These are phyloP conservation scores for Megaceryle alcyon DNA, from an alignment of 2,797 vertebrate genomes.

Conservation along the genomic window DNA sequence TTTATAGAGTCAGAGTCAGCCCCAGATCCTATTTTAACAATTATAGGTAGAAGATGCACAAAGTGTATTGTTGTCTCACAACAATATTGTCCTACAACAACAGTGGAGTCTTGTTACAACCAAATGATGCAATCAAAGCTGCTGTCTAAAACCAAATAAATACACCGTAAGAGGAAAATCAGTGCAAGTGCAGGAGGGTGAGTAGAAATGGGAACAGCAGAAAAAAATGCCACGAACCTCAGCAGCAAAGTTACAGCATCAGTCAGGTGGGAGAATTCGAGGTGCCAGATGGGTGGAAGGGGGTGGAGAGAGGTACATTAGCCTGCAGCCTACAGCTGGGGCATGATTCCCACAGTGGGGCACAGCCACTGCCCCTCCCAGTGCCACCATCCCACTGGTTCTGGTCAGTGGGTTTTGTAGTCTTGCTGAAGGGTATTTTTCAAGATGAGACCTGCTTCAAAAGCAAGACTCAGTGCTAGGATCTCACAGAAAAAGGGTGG, in stretches of 20 bases:
- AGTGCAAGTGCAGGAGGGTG: background rate
- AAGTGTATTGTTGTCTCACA: background rate
- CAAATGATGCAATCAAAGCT: background rate
- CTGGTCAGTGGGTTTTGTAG: rapidly evolving
- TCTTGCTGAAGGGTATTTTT: background rate
- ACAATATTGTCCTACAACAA: background rate
- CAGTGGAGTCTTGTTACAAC: background rate
- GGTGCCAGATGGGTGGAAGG: background rate
- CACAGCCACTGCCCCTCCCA: rapidly evolving
- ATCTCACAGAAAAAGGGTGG: background rate
- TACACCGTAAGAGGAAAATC: background rate
- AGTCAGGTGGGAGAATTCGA: background rate
- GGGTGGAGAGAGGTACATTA: rapidly evolving
- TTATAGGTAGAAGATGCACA: background rate
- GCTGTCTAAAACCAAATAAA: background rate
- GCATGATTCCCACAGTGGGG: rapidly evolving
- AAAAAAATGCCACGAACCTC: background rate
- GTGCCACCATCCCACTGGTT: background rate
- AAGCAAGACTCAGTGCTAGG: background rate
- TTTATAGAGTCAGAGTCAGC: background rate
- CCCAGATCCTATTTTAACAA: background rate
- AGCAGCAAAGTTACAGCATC: background rate
- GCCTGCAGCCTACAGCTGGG: rapidly evolving
- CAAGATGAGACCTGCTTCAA: background rate
- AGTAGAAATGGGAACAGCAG: background rate